These are phyloP conservation scores for Muntiacus muntjak DNA, from an alignment of 2,113 vertebrate species.

Conservation along the genomic window DNA sequence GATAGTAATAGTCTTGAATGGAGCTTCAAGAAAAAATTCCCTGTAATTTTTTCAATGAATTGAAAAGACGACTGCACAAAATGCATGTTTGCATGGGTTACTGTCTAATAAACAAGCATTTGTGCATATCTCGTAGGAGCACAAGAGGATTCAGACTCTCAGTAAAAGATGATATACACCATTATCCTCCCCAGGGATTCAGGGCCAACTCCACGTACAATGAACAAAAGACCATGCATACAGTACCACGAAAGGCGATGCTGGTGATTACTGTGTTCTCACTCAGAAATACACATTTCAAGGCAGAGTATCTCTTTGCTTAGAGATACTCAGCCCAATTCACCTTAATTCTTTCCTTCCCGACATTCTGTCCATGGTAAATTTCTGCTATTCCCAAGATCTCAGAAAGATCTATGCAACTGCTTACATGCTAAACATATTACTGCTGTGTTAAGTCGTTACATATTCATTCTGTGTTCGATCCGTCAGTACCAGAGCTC, in stretches of 20 bases:
- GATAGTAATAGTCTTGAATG: neutral
- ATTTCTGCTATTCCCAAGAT: neutral
- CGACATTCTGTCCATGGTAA: neutral
- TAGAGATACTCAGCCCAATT: neutral
- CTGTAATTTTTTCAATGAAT: neutral
- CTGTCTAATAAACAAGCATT: neutral
- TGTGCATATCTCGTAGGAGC: neutral
- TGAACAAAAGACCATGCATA: conserved; percentile 25
- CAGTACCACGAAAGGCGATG: too few relatives aligned
- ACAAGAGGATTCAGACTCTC: neutral
- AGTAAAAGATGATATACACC: neutral
- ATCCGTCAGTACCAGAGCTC: neutral
- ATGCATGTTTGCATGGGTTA: neutral
- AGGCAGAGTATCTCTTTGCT: neutral
- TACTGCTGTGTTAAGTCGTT: neutral
- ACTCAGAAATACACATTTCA: neutral
- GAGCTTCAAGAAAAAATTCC: neutral
- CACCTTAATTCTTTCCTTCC: neutral
- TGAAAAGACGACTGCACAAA: neutral
- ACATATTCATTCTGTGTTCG: neutral
- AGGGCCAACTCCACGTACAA: neutral
- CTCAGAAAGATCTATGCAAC: neutral
- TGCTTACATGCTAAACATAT: neutral
- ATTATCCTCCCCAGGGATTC: neutral
- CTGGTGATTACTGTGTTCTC: neutral